These are phyloP conservation scores for Graphium colonna DNA, from an alignment of 2,888 invertebrate genomes.

Conservation along the genomic window DNA sequence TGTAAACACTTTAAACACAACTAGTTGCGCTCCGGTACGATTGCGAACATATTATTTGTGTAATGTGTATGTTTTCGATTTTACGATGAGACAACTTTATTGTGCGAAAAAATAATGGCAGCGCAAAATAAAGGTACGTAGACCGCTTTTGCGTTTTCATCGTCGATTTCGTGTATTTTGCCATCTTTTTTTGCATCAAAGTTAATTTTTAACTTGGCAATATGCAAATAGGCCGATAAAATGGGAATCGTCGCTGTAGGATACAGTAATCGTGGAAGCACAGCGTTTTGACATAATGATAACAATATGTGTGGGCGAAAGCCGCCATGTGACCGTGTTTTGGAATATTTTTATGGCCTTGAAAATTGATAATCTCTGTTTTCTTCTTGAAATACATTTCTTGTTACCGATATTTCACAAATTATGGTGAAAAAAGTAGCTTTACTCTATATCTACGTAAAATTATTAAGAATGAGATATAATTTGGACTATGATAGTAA, in stretches of 20 bases:
- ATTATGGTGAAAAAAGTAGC: not conserved
- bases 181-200: slow-evolving; percentile 14
- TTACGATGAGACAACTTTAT: slow-evolving; percentile 58
- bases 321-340: slow-evolving; percentile 61
- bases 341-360: slow-evolving; percentile 51
- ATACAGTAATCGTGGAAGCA: slow-evolving; percentile 39
- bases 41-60: slow-evolving; percentile 35
- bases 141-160: slow-evolving; percentile 24
- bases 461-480: not conserved
- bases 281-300: slow-evolving; percentile 54
- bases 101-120: slow-evolving; percentile 57
- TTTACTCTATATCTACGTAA: not conserved
- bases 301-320: slow-evolving; percentile 60
- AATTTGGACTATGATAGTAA: too few species aligned
- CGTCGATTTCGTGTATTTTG: slow-evolving; percentile 19
- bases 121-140: slow-evolving; percentile 70
- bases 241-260: slow-evolving; percentile 35
- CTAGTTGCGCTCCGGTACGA: slow-evolving; percentile 36
- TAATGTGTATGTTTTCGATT: slow-evolving; percentile 50
- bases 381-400: not conserved
- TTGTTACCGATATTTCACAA: not conserved
- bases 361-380: slow-evolving; percentile 25
- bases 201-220: slow-evolving; percentile 22
- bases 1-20: slow-evolving; percentile 62
- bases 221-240: slow-evolving; percentile 39